These are phyloP conservation scores for Drosophila bunnanda DNA, from an alignment of 2,888 invertebrate genomes.

Conservation along the genomic window DNA sequence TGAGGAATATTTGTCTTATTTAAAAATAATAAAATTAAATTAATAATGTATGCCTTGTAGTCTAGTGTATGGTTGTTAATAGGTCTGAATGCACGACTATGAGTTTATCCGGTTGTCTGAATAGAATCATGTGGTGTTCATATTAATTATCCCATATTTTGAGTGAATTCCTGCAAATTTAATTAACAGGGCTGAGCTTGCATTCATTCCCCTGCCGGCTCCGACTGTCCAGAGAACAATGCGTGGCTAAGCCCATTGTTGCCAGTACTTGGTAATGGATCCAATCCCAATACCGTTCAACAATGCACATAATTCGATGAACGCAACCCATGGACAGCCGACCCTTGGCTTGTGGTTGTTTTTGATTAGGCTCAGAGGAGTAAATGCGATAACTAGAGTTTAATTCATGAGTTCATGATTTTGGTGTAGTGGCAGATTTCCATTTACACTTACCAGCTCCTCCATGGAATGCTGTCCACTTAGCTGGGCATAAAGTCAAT, in stretches of 20 bases:
- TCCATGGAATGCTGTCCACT: slow-evolving; percentile 52
- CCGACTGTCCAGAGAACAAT: neutral
- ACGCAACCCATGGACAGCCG: neutral
- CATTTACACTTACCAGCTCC: slow-evolving; percentile 59
- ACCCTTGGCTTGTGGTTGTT: slow-evolving; percentile 7
- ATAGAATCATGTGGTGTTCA: slow-evolving; percentile 2
- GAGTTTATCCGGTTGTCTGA: neutral
- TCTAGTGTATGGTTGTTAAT: slow-evolving; percentile 1
- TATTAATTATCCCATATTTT: slow-evolving; percentile 27
- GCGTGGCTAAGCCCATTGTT: slow-evolving; percentile 13
- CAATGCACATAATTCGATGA: slow-evolving; percentile 25
- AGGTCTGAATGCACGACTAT: neutral
- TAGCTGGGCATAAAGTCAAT: slow-evolving; percentile 48
- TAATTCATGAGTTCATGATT: slow-evolving; percentile 14
- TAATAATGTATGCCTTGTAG: neutral
- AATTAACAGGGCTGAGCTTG: slow-evolving; percentile 30
- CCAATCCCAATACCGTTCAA: slow-evolving; percentile 10
- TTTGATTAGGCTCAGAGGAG: slow-evolving; percentile 6
- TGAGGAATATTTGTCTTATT: neutral
- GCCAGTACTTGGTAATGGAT: neutral
- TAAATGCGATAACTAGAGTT: slow-evolving; percentile 31
- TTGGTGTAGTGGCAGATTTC: neutral
- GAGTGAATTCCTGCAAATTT: slow-evolving; percentile 15
- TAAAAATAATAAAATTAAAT: neutral
- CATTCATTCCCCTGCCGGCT: slow-evolving; percentile 8